Percentiles rank a stretch among this genome's conserved stretches.
phyloP scores from a whole-genome alignment of 2,113 vertebrate genomes.

The Hippocampus zosterae region DNA sequence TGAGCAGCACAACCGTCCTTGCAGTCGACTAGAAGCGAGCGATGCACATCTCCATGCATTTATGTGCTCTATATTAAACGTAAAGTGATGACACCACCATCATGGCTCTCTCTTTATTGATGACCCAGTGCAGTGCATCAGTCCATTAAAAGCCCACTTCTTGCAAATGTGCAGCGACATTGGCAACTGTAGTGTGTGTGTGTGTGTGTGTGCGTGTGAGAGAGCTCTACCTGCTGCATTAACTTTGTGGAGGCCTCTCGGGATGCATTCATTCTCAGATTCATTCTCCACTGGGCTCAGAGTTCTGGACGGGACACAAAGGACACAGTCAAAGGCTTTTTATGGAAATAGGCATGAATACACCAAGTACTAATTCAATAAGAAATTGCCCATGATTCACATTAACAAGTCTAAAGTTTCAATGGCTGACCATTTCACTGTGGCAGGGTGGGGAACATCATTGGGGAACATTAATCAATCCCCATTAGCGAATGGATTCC shows the following conservation, averaged over 20 bases:
- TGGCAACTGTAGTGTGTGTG: constrained; percentile 1
- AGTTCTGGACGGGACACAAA: constrained; percentile 44
- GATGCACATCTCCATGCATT: constrained; percentile 48
- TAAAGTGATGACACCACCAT: constrained; percentile 63
- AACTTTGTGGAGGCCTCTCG: constrained; percentile 67
- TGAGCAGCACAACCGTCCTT: not conserved
- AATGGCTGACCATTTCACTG: constrained; percentile 16
- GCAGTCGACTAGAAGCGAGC: constrained; percentile 41
- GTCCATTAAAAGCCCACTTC: constrained; percentile 60
- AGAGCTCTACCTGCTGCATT: constrained; percentile 68
- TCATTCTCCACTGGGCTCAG: constrained; percentile 31
- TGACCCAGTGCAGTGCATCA: constrained; percentile 55
- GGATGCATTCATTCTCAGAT: constrained; percentile 50
- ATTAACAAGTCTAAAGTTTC: constrained; percentile 15
- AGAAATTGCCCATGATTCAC: constrained; percentile 19
- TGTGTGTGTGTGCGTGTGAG: constrained; percentile 4
- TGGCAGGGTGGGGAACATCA: constrained; percentile 20
- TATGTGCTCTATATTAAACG: constrained; percentile 58
- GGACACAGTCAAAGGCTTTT: constrained; percentile 11
- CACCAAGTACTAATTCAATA: constrained; percentile 16
- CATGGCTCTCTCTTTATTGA: constrained; percentile 51
- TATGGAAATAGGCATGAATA: constrained; percentile 12
- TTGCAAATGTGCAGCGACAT: constrained; percentile 48
- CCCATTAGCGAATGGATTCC: constrained; percentile 57
- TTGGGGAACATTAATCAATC: constrained; percentile 19